phyloP scores from a whole-genome alignment of 2,888 invertebrate species.

The Girardia tigrina region DNA sequence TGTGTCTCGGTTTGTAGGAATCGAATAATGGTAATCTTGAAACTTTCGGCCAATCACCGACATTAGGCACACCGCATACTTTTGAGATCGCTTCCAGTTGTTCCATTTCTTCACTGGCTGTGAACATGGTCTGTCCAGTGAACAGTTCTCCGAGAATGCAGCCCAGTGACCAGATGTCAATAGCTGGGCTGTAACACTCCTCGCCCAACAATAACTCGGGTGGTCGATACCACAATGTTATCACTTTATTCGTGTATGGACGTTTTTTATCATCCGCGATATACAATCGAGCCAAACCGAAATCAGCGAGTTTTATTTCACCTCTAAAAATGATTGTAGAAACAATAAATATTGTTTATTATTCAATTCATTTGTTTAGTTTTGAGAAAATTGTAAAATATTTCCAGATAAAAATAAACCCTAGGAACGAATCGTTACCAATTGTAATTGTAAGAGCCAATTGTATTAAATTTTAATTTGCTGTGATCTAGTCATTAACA shows the following conservation, averaged over 20 bases:
- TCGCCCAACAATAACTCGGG: slow-evolving; percentile 89
- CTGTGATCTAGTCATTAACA: too few species aligned
- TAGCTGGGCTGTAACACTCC: slow-evolving; percentile 87
- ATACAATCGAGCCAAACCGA: slow-evolving; percentile 85
- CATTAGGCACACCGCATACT: slow-evolving; percentile 84
- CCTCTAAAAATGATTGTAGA: slow-evolving; percentile 60
- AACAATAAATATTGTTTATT: neutral
- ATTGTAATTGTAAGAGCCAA: too few species aligned
- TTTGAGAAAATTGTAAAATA: too few species aligned
- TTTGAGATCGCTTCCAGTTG: slow-evolving; percentile 83
- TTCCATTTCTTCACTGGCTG: slow-evolving; percentile 72
- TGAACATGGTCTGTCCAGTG: slow-evolving; percentile 82
- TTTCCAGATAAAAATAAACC: too few species aligned
- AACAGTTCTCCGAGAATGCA: slow-evolving; percentile 96
- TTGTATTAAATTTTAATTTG: too few species aligned
- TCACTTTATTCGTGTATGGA: slow-evolving; percentile 95
- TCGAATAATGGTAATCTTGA: slow-evolving; percentile 80
- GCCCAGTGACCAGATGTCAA: slow-evolving; percentile 98
- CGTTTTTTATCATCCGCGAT: slow-evolving; percentile 83
- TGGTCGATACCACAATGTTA: slow-evolving; percentile 95
- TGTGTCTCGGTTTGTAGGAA: slow-evolving; percentile 74
- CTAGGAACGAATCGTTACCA: too few species aligned
- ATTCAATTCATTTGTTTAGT: neutral
- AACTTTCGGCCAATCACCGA: slow-evolving; percentile 90
- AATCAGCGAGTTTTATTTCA: slow-evolving; percentile 95